Evolutionary conservation across 1,140 invertebrate genomes (phyloP), one percentile per base, ranked within the genome.

Genomic region (Brachionus rubens): DNA sequence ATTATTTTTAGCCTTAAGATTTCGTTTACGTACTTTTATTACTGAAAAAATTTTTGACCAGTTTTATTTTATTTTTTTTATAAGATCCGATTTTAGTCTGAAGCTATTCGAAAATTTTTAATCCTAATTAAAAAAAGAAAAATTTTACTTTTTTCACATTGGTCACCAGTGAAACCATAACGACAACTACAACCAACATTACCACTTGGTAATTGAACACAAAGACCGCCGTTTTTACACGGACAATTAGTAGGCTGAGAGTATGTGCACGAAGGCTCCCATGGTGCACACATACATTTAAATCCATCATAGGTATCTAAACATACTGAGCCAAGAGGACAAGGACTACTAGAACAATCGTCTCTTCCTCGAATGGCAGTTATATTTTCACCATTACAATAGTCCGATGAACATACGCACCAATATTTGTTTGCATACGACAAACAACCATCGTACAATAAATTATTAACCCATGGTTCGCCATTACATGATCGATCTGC

Each of bases 271-370:
- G 48, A 54, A n/a, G 36, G 36, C n/a, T 76, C 30, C 75, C 75
- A 59, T 30, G 75, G 75, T n/a, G 54, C 52, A 46, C 75, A 76
- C 54, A 76, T 76, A 40, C 75, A 76, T 10, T 52, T 59, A 36
- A 62, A 76, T 2, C 75, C 75, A 50, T 76, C 75, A 16, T 24
- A 47, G 12, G 75, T 62, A 48, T 76, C 56, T 10, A 76, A 43
- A 41, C 72, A 75, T 14, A 56, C 33, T 43, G 72, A 54, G 3
- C 72, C 48, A 9, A 33, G 24, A 24, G 72, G 72, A 43, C 72
- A 75, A 10, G 72, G 72, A 75, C 56, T 54, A n/a, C 14, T 9
- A 14, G 72, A 54, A 16, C 72, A 75, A 50, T 75, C 72, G 30
- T 75, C 72, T 16, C 56, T 43, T 5, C 72, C 72, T 7, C 72